Base-by-base conservation (phyloP, 2,113 vertebrate species). In the Turnix velox region DNA sequence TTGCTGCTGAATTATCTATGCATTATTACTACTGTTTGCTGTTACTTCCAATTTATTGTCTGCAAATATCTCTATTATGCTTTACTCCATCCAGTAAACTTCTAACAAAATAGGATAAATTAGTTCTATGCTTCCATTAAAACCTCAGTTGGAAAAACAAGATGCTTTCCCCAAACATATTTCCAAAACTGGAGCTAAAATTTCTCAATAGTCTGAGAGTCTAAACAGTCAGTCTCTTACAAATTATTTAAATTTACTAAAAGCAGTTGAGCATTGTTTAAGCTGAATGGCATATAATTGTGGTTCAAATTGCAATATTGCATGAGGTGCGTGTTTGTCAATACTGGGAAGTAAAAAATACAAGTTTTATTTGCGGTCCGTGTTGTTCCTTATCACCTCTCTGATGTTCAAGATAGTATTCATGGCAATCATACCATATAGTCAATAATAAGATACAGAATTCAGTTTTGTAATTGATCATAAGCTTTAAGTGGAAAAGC, bases 1-100 rank as follows among this genome's bases (percentile, higher is more conserved):
- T 87, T 79, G 42, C 63, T 79, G n/a, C 28, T 82, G 66, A 94
- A 69, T 86, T 94, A 46, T 74, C 54, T 92, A 19, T 61, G 13
- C 51, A 35, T 73, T 81, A 31, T 86, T 92, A 52, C 18, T 58
- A 68, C 31, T 28, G 27, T 86, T 89, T 74, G 18, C 39, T 82
- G 39, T 74, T 78, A 20, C 6, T 89, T 89, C 22, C 45, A 54
- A n/a, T 83, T 82, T 83, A 49, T 92, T 87, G 61, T 61, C 40
- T 82, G 45, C 22, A 74, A 65, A 61, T 90, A 62, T 28, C 12
- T 59, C 51, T 42, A 59, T 45, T 54, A 77, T 69, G 61, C 35
- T 55, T 93, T 74, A 37, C 10, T 74, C 18, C 35, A 54, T 84
- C 24, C 17, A 49, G 74, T 77, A 77, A 84, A 59, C 18, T 40